Percentiles rank a stretch among this genome's conserved stretches.
These are phyloP conservation scores for Zoanthus sansibaricus DNA, from an alignment of 92 coral and sea anemone species.

Conservation along the genomic window DNA sequence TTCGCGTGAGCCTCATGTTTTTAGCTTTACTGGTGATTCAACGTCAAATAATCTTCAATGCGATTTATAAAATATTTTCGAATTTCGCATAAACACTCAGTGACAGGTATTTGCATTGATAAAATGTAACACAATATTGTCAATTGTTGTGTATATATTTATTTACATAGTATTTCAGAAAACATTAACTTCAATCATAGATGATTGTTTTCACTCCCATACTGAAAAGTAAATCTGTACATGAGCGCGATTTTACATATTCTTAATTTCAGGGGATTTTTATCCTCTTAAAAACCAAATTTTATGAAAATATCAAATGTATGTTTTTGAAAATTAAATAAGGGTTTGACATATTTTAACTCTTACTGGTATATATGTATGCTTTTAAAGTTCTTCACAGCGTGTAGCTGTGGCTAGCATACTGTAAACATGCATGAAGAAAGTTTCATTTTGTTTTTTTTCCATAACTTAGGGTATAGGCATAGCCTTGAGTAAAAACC, in stretches of 20 bases:
- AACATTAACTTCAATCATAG: neutral
- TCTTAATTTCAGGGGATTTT: neutral
- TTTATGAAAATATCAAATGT: neutral
- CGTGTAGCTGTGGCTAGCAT: neutral
- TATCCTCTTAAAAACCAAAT: neutral
- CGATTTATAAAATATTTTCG: neutral
- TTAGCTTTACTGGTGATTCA: neutral
- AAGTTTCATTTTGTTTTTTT: neutral
- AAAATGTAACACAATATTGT: neutral
- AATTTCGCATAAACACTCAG: neutral
- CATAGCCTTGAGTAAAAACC: too few species aligned
- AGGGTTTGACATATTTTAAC: neutral
- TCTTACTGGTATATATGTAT: neutral
- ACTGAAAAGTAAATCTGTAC: neutral
- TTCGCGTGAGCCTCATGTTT: neutral
- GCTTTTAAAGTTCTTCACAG: neutral
- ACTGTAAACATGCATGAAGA: neutral
- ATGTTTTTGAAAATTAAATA: neutral
- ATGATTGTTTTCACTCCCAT: neutral
- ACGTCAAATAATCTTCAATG: neutral
- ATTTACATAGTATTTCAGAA: neutral
- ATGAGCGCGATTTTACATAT: neutral
- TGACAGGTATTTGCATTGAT: neutral
- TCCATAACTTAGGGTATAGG: conserved; percentile 1
- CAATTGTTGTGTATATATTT: neutral